phyloP scores from a whole-genome alignment of 2,113 vertebrate species.

The Peucedramus taeniatus region DNA sequence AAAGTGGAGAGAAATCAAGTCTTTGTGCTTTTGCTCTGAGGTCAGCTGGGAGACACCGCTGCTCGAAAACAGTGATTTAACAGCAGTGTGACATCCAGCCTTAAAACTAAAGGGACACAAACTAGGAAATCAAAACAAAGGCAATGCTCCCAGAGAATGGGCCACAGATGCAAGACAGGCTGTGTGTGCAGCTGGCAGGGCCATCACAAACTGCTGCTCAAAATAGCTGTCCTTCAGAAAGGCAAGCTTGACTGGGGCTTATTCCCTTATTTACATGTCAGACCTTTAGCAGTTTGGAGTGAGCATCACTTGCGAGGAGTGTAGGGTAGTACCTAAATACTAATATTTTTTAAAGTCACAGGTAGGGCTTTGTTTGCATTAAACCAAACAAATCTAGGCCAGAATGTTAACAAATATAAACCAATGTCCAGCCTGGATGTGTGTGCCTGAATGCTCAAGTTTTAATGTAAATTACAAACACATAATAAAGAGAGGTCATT shows the following conservation, averaged over 20 bases:
- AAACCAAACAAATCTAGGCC: neutral
- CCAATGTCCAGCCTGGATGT: neutral
- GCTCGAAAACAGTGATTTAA: slow-evolving; percentile 50
- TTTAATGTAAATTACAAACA: neutral
- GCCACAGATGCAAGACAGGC: slow-evolving; percentile 45
- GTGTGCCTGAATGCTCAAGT: neutral
- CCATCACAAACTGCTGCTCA: neutral
- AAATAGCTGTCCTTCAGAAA: slow-evolving; percentile 49
- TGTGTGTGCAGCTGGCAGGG: slow-evolving; percentile 39
- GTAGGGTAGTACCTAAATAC: neutral
- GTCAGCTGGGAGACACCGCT: slow-evolving; percentile 25
- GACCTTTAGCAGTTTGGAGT: neutral
- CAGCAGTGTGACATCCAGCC: slow-evolving; percentile 9
- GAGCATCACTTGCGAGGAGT: neutral
- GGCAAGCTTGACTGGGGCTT: neutral
- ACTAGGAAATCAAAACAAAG: slow-evolving; percentile 46
- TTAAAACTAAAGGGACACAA: slow-evolving; percentile 48
- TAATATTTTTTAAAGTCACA: neutral
- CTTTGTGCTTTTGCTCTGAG: slow-evolving; percentile 1
- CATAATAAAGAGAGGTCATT: neutral
- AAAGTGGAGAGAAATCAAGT: neutral
- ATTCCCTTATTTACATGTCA: neutral
- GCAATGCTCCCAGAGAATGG: neutral
- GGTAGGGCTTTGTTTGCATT: neutral
- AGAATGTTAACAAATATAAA: neutral